A percentile compares a stretch with the other conserved stretches of the same genome.
phyloP scores from a whole-genome alignment of 1,140 invertebrate species.

The Tetraneura akinire region DNA sequence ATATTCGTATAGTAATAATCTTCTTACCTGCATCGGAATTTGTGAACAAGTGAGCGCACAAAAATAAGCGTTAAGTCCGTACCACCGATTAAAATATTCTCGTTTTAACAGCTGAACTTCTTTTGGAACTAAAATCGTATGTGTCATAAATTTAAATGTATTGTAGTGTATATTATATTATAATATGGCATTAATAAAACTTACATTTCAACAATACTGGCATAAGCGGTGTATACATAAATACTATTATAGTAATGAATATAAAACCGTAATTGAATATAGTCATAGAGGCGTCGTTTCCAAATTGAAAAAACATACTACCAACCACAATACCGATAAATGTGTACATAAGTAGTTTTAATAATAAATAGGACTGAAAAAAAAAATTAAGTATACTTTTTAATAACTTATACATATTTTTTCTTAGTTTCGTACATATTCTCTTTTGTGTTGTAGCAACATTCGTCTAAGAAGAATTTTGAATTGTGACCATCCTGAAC shows the following conservation, averaged over 20 bases:
- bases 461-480: slow-evolving; percentile 67
- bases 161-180: not conserved
- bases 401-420: not conserved
- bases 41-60: slow-evolving; percentile 77
- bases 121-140: slow-evolving; percentile 66
- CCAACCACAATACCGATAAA: slow-evolving; percentile 73
- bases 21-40: slow-evolving; percentile 64
- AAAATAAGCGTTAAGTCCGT: slow-evolving; percentile 75
- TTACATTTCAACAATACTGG: slow-evolving; percentile 76
- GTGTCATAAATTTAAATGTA: too few relatives aligned
- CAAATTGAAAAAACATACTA: slow-evolving; percentile 69
- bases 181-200: slow-evolving; percentile 55
- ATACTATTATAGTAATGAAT: slow-evolving; percentile 73
- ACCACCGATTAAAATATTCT: slow-evolving; percentile 79
- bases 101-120: slow-evolving; percentile 71
- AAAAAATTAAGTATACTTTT: slow-evolving; percentile 43
- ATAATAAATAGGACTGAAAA: slow-evolving; percentile 68
- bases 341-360: slow-evolving; percentile 69
- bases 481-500: slow-evolving; percentile 69
- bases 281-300: slow-evolving; percentile 76
- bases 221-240: slow-evolving; percentile 79
- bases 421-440: slow-evolving; percentile 64
- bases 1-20: not conserved
- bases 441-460: slow-evolving; percentile 66
- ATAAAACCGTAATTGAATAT: slow-evolving; percentile 82